These are phyloP conservation scores for Sebastes minor DNA, from an alignment of 2,797 vertebrate genomes.

Conservation along the genomic window DNA sequence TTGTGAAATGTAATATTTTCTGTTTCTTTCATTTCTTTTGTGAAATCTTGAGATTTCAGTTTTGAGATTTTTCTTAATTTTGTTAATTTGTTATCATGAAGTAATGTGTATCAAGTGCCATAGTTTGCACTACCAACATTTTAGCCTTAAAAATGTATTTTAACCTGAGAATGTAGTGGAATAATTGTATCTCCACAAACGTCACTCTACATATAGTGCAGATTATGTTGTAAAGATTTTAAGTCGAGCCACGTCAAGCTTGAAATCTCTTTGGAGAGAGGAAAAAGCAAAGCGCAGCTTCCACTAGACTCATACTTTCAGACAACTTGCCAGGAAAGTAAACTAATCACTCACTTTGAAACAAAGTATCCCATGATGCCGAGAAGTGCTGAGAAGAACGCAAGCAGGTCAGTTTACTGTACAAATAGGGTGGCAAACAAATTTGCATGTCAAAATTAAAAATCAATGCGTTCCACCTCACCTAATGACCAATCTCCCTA, in stretches of 20 bases:
- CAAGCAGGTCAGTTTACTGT: constrained; percentile 75
- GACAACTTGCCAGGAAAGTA: constrained; percentile 66
- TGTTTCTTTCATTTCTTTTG: not conserved
- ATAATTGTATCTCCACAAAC: not conserved
- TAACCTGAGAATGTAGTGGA: not conserved
- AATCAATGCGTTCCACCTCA: constrained; percentile 85
- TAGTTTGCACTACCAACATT: not conserved
- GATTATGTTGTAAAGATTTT: not conserved
- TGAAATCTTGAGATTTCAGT: not conserved
- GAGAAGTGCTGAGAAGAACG: constrained; percentile 71
- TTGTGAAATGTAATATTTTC: not conserved
- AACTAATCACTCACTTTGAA: constrained; percentile 74
- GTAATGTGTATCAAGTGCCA: not conserved
- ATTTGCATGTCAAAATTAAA: constrained; percentile 86
- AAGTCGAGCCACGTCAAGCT: not conserved
- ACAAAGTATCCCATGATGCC: constrained; percentile 63
- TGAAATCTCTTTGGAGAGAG: not conserved
- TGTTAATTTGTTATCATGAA: not conserved
- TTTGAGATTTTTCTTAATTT: not conserved
- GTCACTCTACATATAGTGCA: not conserved
- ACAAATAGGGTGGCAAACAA: constrained; percentile 80
- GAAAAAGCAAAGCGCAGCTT: not conserved
- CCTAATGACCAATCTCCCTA: constrained; percentile 85
- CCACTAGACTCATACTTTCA: constrained; percentile 2
- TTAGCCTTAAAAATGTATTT: not conserved